Conservation (phyloP, 2,888 invertebrate genomes). For the Cosmia trapezina region DNA sequence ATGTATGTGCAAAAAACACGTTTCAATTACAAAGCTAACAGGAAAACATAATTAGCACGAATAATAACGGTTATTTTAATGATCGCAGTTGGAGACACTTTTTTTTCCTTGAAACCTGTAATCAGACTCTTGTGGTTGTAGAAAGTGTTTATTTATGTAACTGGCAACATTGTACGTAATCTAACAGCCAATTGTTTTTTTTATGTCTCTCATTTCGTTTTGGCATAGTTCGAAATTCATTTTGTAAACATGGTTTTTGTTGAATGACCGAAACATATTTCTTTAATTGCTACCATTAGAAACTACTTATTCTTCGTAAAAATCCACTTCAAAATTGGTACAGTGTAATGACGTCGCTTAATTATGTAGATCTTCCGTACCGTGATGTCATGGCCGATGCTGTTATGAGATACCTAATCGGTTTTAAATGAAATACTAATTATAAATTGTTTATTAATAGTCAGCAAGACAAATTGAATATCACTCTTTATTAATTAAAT, state of each 20-base stretch:
- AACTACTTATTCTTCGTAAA: slow-evolving; percentile 14
- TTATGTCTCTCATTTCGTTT: slow-evolving; percentile 25
- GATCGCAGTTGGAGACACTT: slow-evolving; percentile 26
- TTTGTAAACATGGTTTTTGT: slow-evolving; percentile 32
- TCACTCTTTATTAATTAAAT: slow-evolving; percentile 38
- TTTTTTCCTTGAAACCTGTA: slow-evolving; percentile 47
- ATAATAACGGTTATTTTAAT: slow-evolving; percentile 38
- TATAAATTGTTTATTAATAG: slow-evolving; percentile 47
- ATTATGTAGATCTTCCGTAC: slow-evolving; percentile 34
- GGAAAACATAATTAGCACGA: slow-evolving; percentile 52
- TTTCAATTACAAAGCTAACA: slow-evolving; percentile 45
- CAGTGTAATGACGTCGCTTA: slow-evolving; percentile 24
- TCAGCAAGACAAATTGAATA: slow-evolving; percentile 39
- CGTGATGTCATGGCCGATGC: slow-evolving; percentile 29
- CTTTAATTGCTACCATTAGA: slow-evolving; percentile 21
- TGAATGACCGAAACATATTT: slow-evolving; percentile 24
- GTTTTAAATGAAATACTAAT: slow-evolving; percentile 47
- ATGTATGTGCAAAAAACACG: slow-evolving; percentile 35
- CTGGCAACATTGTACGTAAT: slow-evolving; percentile 40
- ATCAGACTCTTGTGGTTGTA: slow-evolving; percentile 25
- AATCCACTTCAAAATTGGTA: neutral
- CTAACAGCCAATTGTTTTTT: slow-evolving; percentile 36
- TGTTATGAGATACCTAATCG: slow-evolving; percentile 40
- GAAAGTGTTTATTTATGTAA: slow-evolving; percentile 52
- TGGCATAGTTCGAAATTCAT: slow-evolving; percentile 29